Base-by-base conservation (phyloP, 2,888 invertebrate species). In the Coleophora flavipennella region DNA sequence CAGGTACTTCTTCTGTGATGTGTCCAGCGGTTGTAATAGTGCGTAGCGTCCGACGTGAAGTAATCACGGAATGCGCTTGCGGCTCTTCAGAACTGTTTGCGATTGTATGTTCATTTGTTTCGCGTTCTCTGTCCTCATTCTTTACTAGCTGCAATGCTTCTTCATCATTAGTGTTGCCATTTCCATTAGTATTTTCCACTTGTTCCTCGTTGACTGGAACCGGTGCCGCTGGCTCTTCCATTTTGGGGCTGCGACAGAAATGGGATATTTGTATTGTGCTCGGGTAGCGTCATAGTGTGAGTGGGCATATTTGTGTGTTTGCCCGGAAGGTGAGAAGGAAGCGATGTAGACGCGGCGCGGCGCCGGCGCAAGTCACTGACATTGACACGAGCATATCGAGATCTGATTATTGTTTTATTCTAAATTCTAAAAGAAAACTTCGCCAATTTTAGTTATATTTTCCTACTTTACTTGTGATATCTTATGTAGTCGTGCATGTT, bases 21-120 rank as follows among this genome's bases (percentile, higher is more conserved):
- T 88, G 88, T 2, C 88, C 89, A 33, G 88, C 81, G 8, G 89
- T 79, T 13, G 88, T 89, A 55, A 89, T 89, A 26, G 88, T 89
- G 36, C 89, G 78, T 36, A 87, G 76, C 44, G 83, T 80, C 39
- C 87, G 81, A 8, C 87, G 79, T 25, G 85, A 75, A 9, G 88
- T 88, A 59, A 89, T 89, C 13, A 89, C 89, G 11, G 81, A 77
- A 42, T 69, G 72, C 36, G 78, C 72, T 49, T 43, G 81, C n/a
- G 50, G 47, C 6, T 20, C 20, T 6, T 20, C 20, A 20, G 20
- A 3, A 20, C 6, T 20, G 6, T 20, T 20, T 20, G 20, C 6
- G 20, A 20, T 20, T 3, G 20, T 3, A 4, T 20, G 20, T 20
- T 20, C 20, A 20, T 20, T 29, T 68, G 59, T 1, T 65, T 57